phyloP scores from a whole-genome alignment of 2,113 vertebrate species.

The Gobio gobio region DNA sequence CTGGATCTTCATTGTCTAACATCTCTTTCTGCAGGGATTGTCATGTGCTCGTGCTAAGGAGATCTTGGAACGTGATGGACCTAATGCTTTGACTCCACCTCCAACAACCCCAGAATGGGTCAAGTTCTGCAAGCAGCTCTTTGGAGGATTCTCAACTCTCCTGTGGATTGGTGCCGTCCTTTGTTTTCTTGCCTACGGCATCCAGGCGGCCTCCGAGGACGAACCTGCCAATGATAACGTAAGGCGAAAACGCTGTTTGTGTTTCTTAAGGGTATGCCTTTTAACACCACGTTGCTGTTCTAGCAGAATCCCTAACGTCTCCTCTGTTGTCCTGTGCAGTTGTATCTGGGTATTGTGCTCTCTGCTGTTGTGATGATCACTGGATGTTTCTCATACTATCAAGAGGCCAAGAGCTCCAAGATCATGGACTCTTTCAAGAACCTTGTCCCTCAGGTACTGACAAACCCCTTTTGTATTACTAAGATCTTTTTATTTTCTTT shows the following conservation, averaged over 20 bases:
- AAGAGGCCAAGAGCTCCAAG: constrained; percentile 98
- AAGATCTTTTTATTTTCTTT: neutral
- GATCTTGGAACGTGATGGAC: constrained; percentile 91
- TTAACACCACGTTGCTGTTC: neutral
- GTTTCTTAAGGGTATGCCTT: neutral
- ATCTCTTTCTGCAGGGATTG: constrained; percentile 67
- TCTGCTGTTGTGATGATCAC: constrained; percentile 96
- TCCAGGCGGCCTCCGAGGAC: constrained; percentile 83
- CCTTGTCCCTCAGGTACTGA: constrained; percentile 92
- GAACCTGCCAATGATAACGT: constrained; percentile 92
- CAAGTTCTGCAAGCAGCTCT: constrained; percentile 94
- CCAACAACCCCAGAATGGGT: constrained; percentile 98
- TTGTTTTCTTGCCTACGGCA: constrained; percentile 92
- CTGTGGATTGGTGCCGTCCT: constrained; percentile 96
- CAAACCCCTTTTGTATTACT: neutral
- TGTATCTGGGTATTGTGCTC: constrained; percentile 91
- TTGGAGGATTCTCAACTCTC: constrained; percentile 91
- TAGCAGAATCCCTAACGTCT: neutral
- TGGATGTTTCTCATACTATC: constrained; percentile 98
- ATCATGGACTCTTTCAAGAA: constrained; percentile 99
- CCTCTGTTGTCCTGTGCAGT: constrained; percentile 68
- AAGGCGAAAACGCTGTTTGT: constrained; percentile 59
- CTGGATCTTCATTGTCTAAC: neutral
- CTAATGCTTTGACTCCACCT: constrained; percentile 92
- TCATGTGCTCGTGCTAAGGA: constrained; percentile 82